Percentiles rank a stretch among this genome's conserved stretches.
Conservation (phyloP, 2,888 invertebrate species). For the Cylindroiulus punctatus region DNA sequence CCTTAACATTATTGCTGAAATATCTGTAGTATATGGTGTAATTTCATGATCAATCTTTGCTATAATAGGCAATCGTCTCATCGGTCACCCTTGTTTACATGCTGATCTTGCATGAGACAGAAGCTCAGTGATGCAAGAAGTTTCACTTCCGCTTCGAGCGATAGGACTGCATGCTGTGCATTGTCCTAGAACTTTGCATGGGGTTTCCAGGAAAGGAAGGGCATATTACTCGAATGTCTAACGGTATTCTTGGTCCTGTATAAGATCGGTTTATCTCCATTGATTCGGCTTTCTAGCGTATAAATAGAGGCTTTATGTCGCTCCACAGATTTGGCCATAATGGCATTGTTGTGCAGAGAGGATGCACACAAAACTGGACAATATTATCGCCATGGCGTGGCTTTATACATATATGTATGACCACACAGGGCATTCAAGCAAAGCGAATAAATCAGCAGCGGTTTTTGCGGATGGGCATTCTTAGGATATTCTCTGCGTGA, state of each 20-base stretch:
- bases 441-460: background rate
- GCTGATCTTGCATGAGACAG: background rate
- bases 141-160: background rate
- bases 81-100: background rate
- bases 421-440: conserved; percentile 13
- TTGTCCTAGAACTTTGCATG: background rate
- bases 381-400: conserved; percentile 34
- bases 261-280: conserved; percentile 26
- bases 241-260: conserved; percentile 7
- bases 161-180: background rate
- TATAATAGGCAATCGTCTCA: background rate
- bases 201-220: background rate
- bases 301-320: conserved; percentile 14
- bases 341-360: conserved; percentile 28
- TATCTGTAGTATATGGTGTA: too few relatives aligned
- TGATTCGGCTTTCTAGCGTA: conserved; percentile 34
- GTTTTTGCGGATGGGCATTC: conserved; percentile 15
- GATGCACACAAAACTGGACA: conserved; percentile 38
- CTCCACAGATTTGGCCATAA: conserved; percentile 24
- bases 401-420: conserved; percentile 42
- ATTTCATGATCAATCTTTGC: too few relatives aligned
- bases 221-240: conserved; percentile 22
- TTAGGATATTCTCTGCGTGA: conserved; percentile 14
- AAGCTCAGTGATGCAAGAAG: background rate
- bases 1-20: too few relatives aligned